Conservation (phyloP, 2,888 invertebrate genomes). For the Parnassius glacialis region DNA sequence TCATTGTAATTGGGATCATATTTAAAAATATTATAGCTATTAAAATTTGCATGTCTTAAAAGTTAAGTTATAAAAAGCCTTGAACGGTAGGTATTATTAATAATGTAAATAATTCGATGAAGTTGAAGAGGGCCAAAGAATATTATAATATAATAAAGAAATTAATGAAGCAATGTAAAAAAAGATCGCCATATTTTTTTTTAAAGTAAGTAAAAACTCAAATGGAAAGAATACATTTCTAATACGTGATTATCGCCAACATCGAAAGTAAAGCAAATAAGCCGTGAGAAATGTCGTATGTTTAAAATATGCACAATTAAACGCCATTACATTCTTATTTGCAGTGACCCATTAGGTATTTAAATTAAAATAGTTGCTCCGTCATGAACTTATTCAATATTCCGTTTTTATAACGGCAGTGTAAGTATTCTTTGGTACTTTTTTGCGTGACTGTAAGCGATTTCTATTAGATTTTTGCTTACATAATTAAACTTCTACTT, state of each 20-base stretch:
- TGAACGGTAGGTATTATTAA: too few species aligned
- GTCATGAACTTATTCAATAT: conserved; percentile 19
- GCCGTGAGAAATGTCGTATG: conserved; percentile 22
- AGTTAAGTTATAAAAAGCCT: too few species aligned
- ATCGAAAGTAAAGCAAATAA: conserved; percentile 15
- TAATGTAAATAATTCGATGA: too few species aligned
- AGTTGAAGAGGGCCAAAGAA: too few species aligned
- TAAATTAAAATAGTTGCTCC: conserved; percentile 16
- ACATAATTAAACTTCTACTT: conserved; percentile 21
- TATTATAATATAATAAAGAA: too few species aligned
- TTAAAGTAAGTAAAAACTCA: too few species aligned
- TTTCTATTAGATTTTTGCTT: conserved; percentile 21
- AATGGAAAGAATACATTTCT: neutral
- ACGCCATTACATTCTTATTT: conserved; percentile 20
- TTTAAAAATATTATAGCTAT: too few species aligned
- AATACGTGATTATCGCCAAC: neutral
- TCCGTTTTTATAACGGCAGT: conserved; percentile 8
- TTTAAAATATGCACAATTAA: conserved; percentile 18
- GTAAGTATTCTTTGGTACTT: conserved; percentile 3
- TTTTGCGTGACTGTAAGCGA: conserved; percentile 21
- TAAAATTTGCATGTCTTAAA: too few species aligned
- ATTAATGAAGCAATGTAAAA: too few species aligned
- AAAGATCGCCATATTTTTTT: too few species aligned
- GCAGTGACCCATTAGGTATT: conserved; percentile 21
- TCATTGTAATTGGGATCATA: too few species aligned